Conservation (phyloP, 92 coral and sea anemone species). For the Micromussa lordhowensis region DNA sequence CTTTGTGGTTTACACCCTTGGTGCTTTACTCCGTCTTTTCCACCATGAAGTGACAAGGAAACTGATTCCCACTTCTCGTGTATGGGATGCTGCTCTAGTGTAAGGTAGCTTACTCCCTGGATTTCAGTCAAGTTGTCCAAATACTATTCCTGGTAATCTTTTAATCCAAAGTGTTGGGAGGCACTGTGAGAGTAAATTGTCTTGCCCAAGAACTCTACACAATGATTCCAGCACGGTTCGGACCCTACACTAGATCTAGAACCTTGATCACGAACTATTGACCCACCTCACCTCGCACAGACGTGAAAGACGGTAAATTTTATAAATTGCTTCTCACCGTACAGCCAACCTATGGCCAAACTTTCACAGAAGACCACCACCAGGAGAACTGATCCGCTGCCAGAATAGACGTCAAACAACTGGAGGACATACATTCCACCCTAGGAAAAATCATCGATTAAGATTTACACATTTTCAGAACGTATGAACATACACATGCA, state of each 20-base stretch:
- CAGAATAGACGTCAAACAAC: slow-evolving; percentile 46
- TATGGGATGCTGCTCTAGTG: background rate
- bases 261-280: background rate
- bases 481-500: too few relatives aligned
- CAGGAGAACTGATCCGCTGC: slow-evolving; percentile 36
- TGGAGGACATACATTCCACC: slow-evolving; percentile 58
- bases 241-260: background rate
- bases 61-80: background rate
- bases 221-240: background rate
- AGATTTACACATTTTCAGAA: background rate
- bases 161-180: background rate
- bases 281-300: background rate
- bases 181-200: background rate
- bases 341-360: slow-evolving; percentile 43
- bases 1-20: too few relatives aligned
- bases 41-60: background rate
- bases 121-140: background rate
- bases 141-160: background rate
- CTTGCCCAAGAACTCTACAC: background rate
- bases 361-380: slow-evolving; percentile 38
- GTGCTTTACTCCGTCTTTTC: too few relatives aligned
- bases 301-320: background rate
- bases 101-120: background rate
- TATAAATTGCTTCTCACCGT: slow-evolving; percentile 20
- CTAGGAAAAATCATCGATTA: background rate